These are phyloP conservation scores for Hypselothyrea guttata DNA, from an alignment of 2,888 invertebrate species.

Conservation along the genomic window DNA sequence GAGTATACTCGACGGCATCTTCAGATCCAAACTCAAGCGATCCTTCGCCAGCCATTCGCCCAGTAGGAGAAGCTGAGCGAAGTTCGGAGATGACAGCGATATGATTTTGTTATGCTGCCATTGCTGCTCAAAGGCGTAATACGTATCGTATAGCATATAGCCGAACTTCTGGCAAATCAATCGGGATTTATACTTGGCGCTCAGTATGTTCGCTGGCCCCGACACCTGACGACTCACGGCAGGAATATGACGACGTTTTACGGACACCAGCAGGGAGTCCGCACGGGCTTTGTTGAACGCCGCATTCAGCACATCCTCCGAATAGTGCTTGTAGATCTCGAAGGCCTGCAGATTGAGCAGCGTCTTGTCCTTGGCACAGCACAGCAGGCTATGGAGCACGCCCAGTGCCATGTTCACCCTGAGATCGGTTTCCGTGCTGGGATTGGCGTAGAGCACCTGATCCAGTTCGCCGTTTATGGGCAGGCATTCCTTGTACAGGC, in stretches of 20 bases:
- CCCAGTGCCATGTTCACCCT: constrained; percentile 67
- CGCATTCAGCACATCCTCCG: constrained; percentile 85
- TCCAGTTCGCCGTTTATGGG: constrained; percentile 58
- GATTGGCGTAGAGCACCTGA: constrained; percentile 69
- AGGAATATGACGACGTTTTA: constrained; percentile 79
- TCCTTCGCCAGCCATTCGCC: constrained; percentile 82
- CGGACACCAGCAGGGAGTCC: constrained; percentile 85
- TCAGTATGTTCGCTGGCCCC: constrained; percentile 81
- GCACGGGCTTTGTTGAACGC: constrained; percentile 85
- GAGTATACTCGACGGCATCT: constrained; percentile 79
- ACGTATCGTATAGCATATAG: constrained; percentile 67
- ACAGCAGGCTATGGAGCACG: constrained; percentile 87
- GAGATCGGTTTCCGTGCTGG: constrained; percentile 67
- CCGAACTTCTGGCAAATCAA: constrained; percentile 75
- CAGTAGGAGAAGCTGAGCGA: constrained; percentile 83
- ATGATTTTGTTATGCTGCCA: constrained; percentile 26
- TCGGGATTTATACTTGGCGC: constrained; percentile 81
- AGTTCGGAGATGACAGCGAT: constrained; percentile 81
- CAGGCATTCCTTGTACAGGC: constrained; percentile 58
- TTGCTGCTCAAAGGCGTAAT: constrained; percentile 56
- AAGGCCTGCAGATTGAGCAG: constrained; percentile 87
- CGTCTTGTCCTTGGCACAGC: constrained; percentile 85
- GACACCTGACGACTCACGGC: constrained; percentile 65
- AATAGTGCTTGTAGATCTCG: constrained; percentile 88
- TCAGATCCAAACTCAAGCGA: constrained; percentile 66